A percentile compares a stretch with the other conserved stretches of the same genome.
Evolutionary conservation across 2,888 invertebrate genomes (phyloP).

Genomic region (Agonopterix alstromeriana): DNA sequence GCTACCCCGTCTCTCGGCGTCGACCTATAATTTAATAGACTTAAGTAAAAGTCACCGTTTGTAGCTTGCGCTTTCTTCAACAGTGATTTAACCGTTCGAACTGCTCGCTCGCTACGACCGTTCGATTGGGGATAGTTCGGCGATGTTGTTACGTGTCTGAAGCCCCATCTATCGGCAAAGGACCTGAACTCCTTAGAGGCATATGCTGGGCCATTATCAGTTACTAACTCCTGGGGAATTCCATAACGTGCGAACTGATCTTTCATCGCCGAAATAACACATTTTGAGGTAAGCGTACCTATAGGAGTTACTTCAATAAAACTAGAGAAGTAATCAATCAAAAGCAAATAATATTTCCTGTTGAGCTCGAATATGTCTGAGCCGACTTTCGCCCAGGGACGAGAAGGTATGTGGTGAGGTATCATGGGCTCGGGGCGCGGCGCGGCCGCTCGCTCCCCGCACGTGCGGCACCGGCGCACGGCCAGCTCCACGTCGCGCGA

Average conservation of each 20-base stretch:
- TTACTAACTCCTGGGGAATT: background rate
- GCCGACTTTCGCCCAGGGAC: background rate
- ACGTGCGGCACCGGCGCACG: constrained; percentile 14
- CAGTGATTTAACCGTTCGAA: constrained; percentile 11
- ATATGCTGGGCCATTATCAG: constrained; percentile 1
- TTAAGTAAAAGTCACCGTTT: background rate
- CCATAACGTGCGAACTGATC: background rate
- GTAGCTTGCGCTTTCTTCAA: background rate
- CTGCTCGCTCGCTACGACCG: constrained; percentile 14
- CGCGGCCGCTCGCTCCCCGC: constrained; percentile 4
- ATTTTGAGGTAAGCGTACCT: constrained; percentile 1
- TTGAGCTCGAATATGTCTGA: background rate
- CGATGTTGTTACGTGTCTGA: constrained; percentile 13
- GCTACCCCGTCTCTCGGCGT: too few relatives aligned
- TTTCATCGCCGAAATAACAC: background rate
- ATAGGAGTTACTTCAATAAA: background rate
- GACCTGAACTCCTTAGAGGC: constrained; percentile 5
- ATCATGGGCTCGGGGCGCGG: constrained; percentile 6
- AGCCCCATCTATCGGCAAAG: constrained; percentile 14
- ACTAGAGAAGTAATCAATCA: constrained; percentile 1
- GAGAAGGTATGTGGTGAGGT: background rate
- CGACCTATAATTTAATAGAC: too few relatives aligned
- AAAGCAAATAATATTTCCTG: constrained; percentile 1
- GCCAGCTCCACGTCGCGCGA: constrained; percentile 15
- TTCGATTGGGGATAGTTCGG: constrained; percentile 15